phyloP scores from a whole-genome alignment of 2,113 vertebrate species.

The Pollachius pollachius region DNA sequence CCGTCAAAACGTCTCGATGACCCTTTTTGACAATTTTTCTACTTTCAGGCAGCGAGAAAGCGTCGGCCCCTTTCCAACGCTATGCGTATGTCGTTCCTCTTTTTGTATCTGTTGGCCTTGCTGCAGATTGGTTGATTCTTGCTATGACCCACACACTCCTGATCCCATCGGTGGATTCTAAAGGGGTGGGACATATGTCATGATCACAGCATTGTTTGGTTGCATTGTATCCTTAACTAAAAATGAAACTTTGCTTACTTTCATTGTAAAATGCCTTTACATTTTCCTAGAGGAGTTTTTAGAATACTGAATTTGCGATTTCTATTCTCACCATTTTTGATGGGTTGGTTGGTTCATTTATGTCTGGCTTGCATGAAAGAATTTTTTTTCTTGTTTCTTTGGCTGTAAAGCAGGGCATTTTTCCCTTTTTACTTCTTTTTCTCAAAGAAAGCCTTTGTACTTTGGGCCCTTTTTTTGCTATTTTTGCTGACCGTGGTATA shows the following conservation, averaged over 20 bases:
- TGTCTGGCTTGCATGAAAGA: conserved; percentile 60
- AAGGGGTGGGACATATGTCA: conserved; percentile 77
- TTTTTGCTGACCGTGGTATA: conserved; percentile 67
- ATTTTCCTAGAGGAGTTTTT: conserved; percentile 86
- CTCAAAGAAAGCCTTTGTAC: conserved; percentile 61
- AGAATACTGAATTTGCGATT: conserved; percentile 48
- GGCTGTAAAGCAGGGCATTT: conserved; percentile 64
- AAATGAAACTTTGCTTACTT: conserved; percentile 73
- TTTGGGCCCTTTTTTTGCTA: conserved; percentile 73
- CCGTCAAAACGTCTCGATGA: conserved; percentile 76
- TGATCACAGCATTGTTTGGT: conserved; percentile 80
- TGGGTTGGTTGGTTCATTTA: conserved; percentile 43
- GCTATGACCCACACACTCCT: conserved; percentile 91
- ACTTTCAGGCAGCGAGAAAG: conserved; percentile 80
- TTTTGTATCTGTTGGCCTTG: conserved; percentile 78
- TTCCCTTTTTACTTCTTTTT: conserved; percentile 68
- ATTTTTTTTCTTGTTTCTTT: conserved; percentile 43
- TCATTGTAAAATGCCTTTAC: conserved; percentile 82
- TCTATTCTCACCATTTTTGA: conserved; percentile 50
- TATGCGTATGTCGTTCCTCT: conserved; percentile 71
- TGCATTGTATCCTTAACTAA: conserved; percentile 73
- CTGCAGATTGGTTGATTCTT: conserved; percentile 82
- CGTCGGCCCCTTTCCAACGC: conserved; percentile 70
- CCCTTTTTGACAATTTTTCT: conserved; percentile 82
- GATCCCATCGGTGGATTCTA: conserved; percentile 95